Percentiles rank a stretch among this genome's conserved stretches.
These are phyloP conservation scores for Stichopus horrens DNA, from an alignment of 53 echinoderm and acorn worm genomes.

Conservation along the genomic window DNA sequence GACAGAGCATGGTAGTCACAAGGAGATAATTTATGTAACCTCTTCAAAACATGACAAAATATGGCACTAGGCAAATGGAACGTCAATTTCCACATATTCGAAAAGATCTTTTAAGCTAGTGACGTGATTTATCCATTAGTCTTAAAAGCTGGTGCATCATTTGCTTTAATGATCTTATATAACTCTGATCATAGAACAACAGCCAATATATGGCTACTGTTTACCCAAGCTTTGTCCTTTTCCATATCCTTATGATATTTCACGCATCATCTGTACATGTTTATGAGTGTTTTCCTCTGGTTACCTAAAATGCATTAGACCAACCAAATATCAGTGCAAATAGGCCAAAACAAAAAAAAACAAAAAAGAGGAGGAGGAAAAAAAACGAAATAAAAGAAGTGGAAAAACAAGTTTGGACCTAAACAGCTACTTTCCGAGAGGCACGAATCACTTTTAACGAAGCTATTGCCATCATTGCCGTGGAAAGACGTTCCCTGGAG, in stretches of 20 bases:
- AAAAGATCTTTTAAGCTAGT: not conserved
- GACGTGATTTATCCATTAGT: not conserved
- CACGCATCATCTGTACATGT: not conserved
- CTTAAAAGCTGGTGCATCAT: not conserved
- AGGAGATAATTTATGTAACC: no score
- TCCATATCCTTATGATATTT: not conserved
- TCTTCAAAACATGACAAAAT: not conserved
- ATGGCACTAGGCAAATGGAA: not conserved
- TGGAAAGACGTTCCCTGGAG: not conserved
- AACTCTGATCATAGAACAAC: not conserved
- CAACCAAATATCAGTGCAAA: not conserved
- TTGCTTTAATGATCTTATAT: not conserved
- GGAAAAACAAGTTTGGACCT: not conserved
- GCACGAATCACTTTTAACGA: not conserved
- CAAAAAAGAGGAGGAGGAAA: not conserved
- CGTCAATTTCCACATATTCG: not conserved
- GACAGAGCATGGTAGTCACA: no score
- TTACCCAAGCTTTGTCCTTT: not conserved
- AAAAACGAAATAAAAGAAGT: not conserved
- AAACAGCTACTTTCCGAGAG: not conserved
- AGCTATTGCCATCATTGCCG: not conserved
- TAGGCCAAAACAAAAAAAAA: slow-evolving; percentile 5
- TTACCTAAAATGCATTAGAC: not conserved
- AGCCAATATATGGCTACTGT: not conserved
- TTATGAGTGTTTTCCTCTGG: not conserved